phyloP scores from a whole-genome alignment of 2,888 invertebrate genomes.

The Rotaria sp. region DNA sequence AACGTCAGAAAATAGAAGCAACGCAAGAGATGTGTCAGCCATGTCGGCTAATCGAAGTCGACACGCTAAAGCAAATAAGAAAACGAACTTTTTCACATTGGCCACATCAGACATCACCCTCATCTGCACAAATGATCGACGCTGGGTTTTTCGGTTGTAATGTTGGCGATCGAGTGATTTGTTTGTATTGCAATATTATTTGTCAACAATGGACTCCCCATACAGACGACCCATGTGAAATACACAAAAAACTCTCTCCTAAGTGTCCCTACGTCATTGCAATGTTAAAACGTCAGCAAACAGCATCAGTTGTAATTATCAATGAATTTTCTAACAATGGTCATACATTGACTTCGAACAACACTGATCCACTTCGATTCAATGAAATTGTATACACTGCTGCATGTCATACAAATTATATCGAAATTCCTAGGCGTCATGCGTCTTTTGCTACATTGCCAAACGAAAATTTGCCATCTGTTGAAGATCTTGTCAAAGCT shows the following conservation, averaged over 20 bases:
- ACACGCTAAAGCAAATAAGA: background rate
- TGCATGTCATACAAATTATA: background rate
- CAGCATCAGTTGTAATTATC: background rate
- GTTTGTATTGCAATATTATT: background rate
- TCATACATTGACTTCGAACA: no score
- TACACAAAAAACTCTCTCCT: background rate
- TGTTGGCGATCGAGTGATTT: background rate
- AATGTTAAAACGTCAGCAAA: background rate
- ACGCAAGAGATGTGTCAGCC: no score
- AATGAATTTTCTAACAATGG: background rate
- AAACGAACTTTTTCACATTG: constrained; percentile 16
- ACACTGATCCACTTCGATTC: background rate
- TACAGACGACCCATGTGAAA: background rate
- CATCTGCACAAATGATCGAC: background rate
- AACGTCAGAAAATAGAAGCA: background rate
- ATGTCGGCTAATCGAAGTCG: background rate
- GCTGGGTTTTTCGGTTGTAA: background rate
- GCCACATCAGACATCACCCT: background rate
- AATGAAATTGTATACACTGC: background rate
- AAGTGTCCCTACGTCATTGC: background rate
- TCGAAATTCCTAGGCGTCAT: background rate
- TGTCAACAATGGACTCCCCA: background rate
- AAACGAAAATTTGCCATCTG: background rate
- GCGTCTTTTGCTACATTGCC: background rate
- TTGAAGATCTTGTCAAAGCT: background rate